Conservation (phyloP, 2,888 invertebrate species). For the Icerya purchasi region DNA sequence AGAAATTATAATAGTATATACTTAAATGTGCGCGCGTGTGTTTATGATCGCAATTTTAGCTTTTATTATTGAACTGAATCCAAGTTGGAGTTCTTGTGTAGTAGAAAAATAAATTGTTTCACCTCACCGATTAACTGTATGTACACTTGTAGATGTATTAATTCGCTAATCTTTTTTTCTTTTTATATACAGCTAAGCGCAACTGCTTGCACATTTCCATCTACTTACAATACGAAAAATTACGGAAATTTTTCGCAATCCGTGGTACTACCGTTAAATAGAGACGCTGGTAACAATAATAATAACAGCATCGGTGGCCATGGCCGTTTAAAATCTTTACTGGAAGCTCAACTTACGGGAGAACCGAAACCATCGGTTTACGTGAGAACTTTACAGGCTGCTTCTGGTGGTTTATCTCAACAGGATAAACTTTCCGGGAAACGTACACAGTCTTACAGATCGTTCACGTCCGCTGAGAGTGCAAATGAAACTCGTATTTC, state of each 20-base stretch:
- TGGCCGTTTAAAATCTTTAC: background rate
- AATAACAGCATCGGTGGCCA: no score
- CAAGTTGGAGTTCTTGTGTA: no score
- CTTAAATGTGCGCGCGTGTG: no score
- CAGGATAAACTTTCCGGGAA: background rate
- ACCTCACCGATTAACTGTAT: no score
- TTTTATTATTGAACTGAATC: no score
- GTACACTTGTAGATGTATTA: no score
- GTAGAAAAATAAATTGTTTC: no score
- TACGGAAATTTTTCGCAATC: no score
- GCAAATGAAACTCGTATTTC: background rate
- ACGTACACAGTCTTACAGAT: background rate
- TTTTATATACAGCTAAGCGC: background rate
- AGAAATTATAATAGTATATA: no score
- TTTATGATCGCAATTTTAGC: no score
- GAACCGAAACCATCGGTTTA: background rate
- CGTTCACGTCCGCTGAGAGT: background rate
- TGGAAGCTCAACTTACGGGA: background rate
- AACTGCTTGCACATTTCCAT: background rate
- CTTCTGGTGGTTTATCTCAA: background rate
- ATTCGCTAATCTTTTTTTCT: no score
- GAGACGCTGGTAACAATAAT: background rate
- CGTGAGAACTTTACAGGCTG: background rate
- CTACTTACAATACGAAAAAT: background rate
- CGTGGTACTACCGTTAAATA: background rate